phyloP scores from a whole-genome alignment of 2,888 invertebrate genomes.

The Meteorus cinctellus region DNA sequence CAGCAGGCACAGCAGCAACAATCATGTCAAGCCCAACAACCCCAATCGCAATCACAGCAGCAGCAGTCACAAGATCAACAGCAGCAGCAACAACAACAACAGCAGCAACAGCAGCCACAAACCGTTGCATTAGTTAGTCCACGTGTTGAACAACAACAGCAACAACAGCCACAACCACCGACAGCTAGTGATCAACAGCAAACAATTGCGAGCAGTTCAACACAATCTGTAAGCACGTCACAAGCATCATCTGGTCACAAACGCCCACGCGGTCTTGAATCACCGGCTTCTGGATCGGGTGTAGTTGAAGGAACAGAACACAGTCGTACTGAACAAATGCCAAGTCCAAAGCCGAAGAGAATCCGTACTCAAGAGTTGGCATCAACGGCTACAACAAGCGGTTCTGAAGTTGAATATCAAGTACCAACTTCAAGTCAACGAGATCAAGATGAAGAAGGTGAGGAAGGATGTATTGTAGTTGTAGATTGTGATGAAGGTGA shows the following conservation, averaged over 20 bases:
- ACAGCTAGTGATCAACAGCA: slow-evolving; percentile 69
- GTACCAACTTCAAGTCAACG: slow-evolving; percentile 91
- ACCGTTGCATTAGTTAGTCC: slow-evolving; percentile 71
- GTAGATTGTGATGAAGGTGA: slow-evolving; percentile 88
- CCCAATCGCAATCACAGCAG: slow-evolving; percentile 54
- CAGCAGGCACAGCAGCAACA: slow-evolving; percentile 55
- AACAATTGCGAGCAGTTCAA: slow-evolving; percentile 75
- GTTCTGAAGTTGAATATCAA: slow-evolving; percentile 71
- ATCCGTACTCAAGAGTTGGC: slow-evolving; percentile 65
- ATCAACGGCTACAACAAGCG: slow-evolving; percentile 64
- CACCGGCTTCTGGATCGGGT: slow-evolving; percentile 64
- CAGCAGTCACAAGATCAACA: slow-evolving; percentile 52
- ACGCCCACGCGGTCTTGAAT: slow-evolving; percentile 75
- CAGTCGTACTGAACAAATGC: slow-evolving; percentile 63
- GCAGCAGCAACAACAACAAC: slow-evolving; percentile 55
- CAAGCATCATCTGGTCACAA: slow-evolving; percentile 77
- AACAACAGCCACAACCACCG: slow-evolving; percentile 63
- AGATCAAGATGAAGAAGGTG: slow-evolving; percentile 79
- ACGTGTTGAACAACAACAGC: slow-evolving; percentile 63
- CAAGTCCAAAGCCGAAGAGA: slow-evolving; percentile 67
- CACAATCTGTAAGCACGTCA: slow-evolving; percentile 81
- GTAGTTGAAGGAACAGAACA: slow-evolving; percentile 65
- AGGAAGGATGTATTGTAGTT: slow-evolving; percentile 85
- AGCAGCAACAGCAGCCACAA: slow-evolving; percentile 62
- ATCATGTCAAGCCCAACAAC: slow-evolving; percentile 46